Evolutionary conservation across 2,797 vertebrate genomes (phyloP).

Genomic region (Rhinogobio ventralis): DNA sequence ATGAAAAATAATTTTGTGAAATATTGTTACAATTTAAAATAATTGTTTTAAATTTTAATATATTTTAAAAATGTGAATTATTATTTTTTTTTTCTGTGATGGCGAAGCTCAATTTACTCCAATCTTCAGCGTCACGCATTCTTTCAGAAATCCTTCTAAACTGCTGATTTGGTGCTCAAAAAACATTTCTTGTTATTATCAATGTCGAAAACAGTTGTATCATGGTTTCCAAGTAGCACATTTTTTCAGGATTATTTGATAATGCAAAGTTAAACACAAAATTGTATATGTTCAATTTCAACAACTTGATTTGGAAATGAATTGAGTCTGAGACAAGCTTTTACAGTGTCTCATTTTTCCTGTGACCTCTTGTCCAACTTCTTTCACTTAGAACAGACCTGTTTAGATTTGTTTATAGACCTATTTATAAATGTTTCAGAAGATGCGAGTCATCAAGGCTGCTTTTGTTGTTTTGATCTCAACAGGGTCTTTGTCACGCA

Average conservation of each 20-base stretch:
- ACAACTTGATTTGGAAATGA: background rate
- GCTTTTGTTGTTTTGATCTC: background rate
- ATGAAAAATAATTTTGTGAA: background rate
- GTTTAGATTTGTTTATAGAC: background rate
- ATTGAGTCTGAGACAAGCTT: background rate
- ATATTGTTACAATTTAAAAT: background rate
- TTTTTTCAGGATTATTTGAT: constrained; percentile 1
- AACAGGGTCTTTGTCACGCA: constrained; percentile 89
- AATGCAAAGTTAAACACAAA: background rate
- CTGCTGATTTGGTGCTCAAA: background rate
- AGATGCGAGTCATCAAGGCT: background rate
- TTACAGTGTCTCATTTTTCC: background rate
- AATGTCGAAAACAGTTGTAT: background rate
- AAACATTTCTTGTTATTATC: background rate
- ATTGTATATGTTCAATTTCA: background rate
- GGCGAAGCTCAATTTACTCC: background rate
- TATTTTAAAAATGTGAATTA: no score
- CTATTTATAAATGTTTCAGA: background rate
- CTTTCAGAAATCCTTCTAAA: background rate
- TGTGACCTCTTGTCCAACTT: background rate
- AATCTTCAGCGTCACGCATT: background rate
- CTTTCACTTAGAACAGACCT: background rate
- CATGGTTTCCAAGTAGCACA: background rate
- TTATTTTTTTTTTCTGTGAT: background rate
- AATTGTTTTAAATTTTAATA: background rate